Conservation (phyloP, 2,888 invertebrate genomes). For the Chrysolina americana region DNA sequence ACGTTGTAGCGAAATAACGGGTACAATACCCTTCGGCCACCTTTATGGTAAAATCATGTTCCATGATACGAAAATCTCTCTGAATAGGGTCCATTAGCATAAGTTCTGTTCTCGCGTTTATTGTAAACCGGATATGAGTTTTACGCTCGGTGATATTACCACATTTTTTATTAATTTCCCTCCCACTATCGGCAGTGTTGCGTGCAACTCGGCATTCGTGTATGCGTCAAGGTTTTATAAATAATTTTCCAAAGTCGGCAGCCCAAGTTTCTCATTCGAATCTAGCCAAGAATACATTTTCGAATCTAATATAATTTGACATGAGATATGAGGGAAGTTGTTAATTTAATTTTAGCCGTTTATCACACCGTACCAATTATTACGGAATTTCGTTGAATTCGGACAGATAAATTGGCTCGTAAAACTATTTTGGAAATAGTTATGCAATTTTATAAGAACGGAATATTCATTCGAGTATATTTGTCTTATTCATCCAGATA, state of each 20-base stretch:
- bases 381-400: slow-evolving; percentile 10
- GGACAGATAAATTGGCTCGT: background rate
- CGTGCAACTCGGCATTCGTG: slow-evolving; percentile 48
- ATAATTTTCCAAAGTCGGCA: slow-evolving; percentile 47
- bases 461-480: background rate
- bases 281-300: slow-evolving; percentile 46
- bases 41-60: background rate
- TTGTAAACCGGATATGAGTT: slow-evolving; percentile 23
- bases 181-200: slow-evolving; percentile 34
- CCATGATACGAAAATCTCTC: background rate
- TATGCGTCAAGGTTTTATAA: slow-evolving; percentile 53
- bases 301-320: slow-evolving; percentile 45
- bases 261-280: slow-evolving; percentile 41
- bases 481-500: background rate
- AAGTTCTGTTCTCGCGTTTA: background rate
- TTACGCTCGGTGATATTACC: slow-evolving; percentile 18
- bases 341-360: slow-evolving; percentile 37
- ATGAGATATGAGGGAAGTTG: slow-evolving; percentile 37
- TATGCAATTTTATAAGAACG: background rate
- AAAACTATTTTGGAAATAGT: background rate
- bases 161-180: slow-evolving; percentile 26
- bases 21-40: background rate
- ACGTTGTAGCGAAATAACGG: no score
- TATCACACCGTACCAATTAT: slow-evolving; percentile 30
- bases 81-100: background rate